phyloP scores from a whole-genome alignment of 2,797 vertebrate species.

The Acipenser transmontanus region DNA sequence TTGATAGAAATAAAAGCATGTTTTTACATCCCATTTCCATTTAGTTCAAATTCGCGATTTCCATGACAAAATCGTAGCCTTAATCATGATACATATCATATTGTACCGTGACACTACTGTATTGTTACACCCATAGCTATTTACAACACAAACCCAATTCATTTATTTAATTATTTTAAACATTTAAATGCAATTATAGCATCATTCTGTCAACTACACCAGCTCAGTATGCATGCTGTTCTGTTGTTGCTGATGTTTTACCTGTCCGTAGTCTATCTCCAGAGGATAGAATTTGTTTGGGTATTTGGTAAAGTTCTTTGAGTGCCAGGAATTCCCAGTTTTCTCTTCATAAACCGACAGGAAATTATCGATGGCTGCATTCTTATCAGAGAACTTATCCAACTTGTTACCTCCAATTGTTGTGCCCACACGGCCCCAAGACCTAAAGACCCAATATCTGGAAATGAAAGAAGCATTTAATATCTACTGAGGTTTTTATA shows the following conservation, averaged over 20 bases:
- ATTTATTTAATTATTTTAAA: too few species aligned
- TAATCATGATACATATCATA: too few species aligned
- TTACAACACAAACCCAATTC: too few species aligned
- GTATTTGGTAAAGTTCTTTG: slow-evolving; percentile 85
- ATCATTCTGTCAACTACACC: too few species aligned
- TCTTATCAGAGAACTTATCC: slow-evolving; percentile 87
- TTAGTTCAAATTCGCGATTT: too few species aligned
- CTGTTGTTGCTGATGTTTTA: slow-evolving; percentile 35
- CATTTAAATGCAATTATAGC: too few species aligned
- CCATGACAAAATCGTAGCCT: too few species aligned
- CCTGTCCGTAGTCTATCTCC: slow-evolving; percentile 97
- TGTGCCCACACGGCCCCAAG: slow-evolving; percentile 94
- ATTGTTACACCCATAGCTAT: too few species aligned
- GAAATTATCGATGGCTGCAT: slow-evolving; percentile 87
- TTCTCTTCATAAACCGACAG: slow-evolving; percentile 86
- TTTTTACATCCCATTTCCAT: too few species aligned
- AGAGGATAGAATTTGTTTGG: slow-evolving; percentile 96
- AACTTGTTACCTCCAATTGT: slow-evolving; percentile 91
- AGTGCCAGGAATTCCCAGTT: slow-evolving; percentile 86
- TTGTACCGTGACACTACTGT: too few species aligned
- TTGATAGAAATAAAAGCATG: too few species aligned
- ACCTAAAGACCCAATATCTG: slow-evolving; percentile 97
- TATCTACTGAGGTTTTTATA: too few species aligned
- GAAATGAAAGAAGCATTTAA: neutral
- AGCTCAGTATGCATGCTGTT: neutral